Base-by-base conservation (phyloP, 2,888 invertebrate genomes). In the Temnothorax unifasciatus region DNA sequence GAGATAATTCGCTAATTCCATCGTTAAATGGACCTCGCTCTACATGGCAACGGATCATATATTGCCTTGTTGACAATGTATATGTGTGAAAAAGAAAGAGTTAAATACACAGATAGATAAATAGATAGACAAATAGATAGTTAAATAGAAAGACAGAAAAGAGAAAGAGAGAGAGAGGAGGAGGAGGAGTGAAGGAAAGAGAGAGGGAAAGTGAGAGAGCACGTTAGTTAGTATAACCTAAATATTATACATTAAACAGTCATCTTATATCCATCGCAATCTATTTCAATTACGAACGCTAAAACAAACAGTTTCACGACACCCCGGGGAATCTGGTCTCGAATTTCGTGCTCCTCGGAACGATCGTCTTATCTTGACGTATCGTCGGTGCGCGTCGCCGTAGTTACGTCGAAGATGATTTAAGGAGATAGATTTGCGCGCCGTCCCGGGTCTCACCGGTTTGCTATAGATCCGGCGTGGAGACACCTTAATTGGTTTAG, bases 391-490 rank as follows among this genome's bases (percentile, higher is more conserved):
- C 44, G 34, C 38, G 73, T 73, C 34, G 64, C 64, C 38, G 59
- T 87, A 87, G 66, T 77, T 50, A 82, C 83, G 76, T 84, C 86
- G 79, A 85, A 87, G 73, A 90, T 91, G 87, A 89, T 90, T 87
- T 87, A 87, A 83, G 84, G 69, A 87, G 86, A 90, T 89, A 88
- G 86, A 87, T 89, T 75, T 52, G 52, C 61, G 71, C 61, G 57
- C 61, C 75, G 68, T 61, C 15, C n/a, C 76, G 18, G 25, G 63
- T 38, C 63, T 63, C 75, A 21, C 47, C 63, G 57, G 54, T 73
- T 82, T 54, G 54, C 57, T 25, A 44, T 57, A 41, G 68, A 50
- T 21, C 54, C 34, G 47, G 34, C n/a, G 44, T 52, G 41, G 63
- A 29, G 61, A 66, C 54, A 69, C 66, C 83, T 86, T 90, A 90